Evolutionary conservation across 2,888 invertebrate genomes (phyloP).

Genomic region (Matsumyia berberina): DNA sequence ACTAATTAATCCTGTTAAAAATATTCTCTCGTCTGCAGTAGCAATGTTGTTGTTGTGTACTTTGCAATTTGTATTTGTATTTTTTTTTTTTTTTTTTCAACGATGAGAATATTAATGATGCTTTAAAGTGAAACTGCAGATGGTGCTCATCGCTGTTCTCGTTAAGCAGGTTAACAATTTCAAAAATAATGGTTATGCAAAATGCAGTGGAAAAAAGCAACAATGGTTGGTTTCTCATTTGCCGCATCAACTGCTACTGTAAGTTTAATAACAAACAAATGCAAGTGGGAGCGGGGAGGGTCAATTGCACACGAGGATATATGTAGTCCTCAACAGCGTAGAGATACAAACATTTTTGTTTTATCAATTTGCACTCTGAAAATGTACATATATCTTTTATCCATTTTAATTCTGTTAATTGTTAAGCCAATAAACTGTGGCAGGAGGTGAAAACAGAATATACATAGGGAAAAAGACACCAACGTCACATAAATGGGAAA

Average conservation of each 20-base stretch:
- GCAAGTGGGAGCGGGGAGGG: neutral
- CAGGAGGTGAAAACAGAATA: neutral
- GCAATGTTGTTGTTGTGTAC: constrained; percentile 7
- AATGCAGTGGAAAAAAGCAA: constrained; percentile 1
- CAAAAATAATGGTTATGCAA: constrained; percentile 33
- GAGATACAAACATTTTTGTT: constrained; percentile 40
- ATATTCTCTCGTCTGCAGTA: constrained; percentile 12
- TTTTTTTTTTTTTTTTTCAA: constrained; percentile 6
- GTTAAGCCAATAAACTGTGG: constrained; percentile 67
- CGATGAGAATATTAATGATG: constrained; percentile 48
- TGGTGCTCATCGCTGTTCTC: constrained; percentile 28
- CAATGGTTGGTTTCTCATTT: constrained; percentile 48
- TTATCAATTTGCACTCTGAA: constrained; percentile 47
- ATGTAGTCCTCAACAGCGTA: neutral
- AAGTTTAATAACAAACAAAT: constrained; percentile 51
- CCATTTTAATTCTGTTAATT: constrained; percentile 71
- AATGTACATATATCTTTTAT: constrained; percentile 46
- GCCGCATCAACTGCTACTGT: constrained; percentile 52
- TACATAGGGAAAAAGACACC: neutral
- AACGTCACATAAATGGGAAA: constrained; percentile 4
- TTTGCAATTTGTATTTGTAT: too few relatives aligned
- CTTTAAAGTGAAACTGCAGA: constrained; percentile 57
- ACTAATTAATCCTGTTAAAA: constrained; percentile 72
- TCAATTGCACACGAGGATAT: too few relatives aligned
- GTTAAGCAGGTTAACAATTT: constrained; percentile 24